These are phyloP conservation scores for Serinus canaria DNA, from an alignment of 2,113 vertebrate species.

Conservation along the genomic window DNA sequence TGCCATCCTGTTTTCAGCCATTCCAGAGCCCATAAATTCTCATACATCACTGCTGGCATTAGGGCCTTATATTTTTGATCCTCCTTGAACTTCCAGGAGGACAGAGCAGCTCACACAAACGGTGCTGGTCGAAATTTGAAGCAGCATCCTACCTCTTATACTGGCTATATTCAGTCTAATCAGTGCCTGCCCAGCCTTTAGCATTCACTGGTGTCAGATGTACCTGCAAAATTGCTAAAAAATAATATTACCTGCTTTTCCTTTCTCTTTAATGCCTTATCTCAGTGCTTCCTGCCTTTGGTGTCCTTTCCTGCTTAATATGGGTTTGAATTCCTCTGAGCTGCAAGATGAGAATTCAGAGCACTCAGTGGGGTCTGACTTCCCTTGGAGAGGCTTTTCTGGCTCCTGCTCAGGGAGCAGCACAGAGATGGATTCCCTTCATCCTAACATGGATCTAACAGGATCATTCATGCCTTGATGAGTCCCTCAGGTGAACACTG, in stretches of 20 bases:
- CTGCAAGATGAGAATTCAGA: neutral
- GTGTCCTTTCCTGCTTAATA: neutral
- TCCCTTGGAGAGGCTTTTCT: neutral
- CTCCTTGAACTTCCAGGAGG: neutral
- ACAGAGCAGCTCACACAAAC: neutral
- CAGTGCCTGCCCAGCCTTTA: neutral
- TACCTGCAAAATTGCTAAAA: neutral
- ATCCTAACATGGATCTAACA: neutral
- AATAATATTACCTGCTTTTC: neutral
- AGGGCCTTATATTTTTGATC: neutral
- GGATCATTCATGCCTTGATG: neutral
- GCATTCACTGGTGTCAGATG: neutral
- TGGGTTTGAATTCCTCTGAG: neutral
- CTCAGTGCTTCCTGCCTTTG: neutral
- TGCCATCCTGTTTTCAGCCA: neutral
- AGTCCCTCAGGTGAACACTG: neutral
- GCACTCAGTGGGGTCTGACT: neutral
- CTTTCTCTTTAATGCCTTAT: neutral
- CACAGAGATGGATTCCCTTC: neutral
- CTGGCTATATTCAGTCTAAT: neutral
- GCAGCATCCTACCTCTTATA: neutral
- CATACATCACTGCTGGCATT: neutral
- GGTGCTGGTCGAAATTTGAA: neutral
- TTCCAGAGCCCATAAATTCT: neutral
- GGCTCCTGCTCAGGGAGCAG: neutral